Base-by-base conservation (phyloP, 2,113 vertebrate species). In the Micronycteris hirsuta region DNA sequence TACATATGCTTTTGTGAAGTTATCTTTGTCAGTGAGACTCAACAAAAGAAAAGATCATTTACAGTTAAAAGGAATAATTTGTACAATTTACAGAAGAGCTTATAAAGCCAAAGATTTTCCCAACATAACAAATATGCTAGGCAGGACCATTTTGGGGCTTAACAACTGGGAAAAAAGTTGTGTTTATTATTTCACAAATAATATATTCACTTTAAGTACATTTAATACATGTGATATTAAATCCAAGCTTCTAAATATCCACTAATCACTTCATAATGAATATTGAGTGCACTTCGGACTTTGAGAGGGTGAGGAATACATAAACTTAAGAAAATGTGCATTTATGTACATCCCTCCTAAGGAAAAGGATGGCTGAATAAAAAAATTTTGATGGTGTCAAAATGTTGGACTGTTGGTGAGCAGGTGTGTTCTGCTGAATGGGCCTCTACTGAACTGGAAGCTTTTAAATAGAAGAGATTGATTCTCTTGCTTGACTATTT, bases 381-480 rank as follows among this genome's bases (percentile, higher is more conserved):
- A 95, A 67, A 58, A 93, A 70, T 45, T 49, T 73, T 89, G 92
- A 95, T 88, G 54, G 78, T 89, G 43, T 68, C 88, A 71, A 95
- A 70, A 70, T 61, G 28, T 58, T 65, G 86, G 89, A 45, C 78
- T 26, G 63, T 19, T 84, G 93, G 96, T 91, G 97, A 96, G 92
- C 96, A 97, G 95, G 96, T 97, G 96, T 82, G 36, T 41, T 43
- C 65, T 92, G 14, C 19, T 87, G 91, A 93, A 97, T 92, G 80
- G 70, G 95, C 58, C 96, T 89, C 95, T 89, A 33, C 95, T 93
- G 97, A 92, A 89, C 85, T 85, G 83, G 80, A 96, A 93, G 97
- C 97, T 97, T 98, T 98, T 97, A 97, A 97, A 97, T 96, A 97
- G 96, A 97, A 95, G 96, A 98, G 96, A 97, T 92, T 97, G 95